Evolutionary conservation across 2,888 invertebrate genomes (phyloP).

Genomic region (Dromius quadrimaculatus): DNA sequence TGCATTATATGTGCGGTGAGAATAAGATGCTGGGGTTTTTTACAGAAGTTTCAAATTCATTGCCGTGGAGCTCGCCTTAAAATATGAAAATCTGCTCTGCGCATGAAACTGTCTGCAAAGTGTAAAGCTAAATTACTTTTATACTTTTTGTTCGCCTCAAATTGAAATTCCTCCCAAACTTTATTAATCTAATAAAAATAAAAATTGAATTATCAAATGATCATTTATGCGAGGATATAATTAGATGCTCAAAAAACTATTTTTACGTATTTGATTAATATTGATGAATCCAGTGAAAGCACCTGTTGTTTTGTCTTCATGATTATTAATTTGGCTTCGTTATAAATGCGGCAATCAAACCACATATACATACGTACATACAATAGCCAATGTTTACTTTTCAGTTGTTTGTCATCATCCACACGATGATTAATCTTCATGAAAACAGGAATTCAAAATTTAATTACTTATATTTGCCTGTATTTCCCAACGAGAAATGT

Average conservation of each 20-base stretch:
- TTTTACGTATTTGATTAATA: conserved; percentile 22
- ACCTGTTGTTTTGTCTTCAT: conserved; percentile 13
- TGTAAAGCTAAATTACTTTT: conserved; percentile 18
- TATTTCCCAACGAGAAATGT: background rate
- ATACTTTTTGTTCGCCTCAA: background rate
- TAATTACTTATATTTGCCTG: background rate
- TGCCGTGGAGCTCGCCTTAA: conserved; percentile 10
- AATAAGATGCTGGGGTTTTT: conserved; percentile 15
- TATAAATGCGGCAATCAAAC: conserved; percentile 11
- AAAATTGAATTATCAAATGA: background rate
- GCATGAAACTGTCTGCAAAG: conserved; percentile 8
- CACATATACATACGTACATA: background rate
- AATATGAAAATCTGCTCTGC: conserved; percentile 34
- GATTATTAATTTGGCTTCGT: conserved; percentile 17
- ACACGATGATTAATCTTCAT: background rate
- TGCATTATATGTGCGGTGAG: background rate
- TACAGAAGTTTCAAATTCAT: conserved; percentile 21
- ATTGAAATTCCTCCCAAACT: too few relatives aligned
- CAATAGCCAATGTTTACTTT: background rate
- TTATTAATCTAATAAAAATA: background rate
- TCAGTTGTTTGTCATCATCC: background rate
- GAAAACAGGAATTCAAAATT: background rate
- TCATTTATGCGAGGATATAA: background rate
- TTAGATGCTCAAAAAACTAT: background rate
- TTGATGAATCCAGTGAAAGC: conserved; percentile 14